A percentile compares a stretch with the other conserved stretches of the same genome.
phyloP scores from a whole-genome alignment of 2,797 vertebrate genomes.

The Amphiprion clarkii region DNA sequence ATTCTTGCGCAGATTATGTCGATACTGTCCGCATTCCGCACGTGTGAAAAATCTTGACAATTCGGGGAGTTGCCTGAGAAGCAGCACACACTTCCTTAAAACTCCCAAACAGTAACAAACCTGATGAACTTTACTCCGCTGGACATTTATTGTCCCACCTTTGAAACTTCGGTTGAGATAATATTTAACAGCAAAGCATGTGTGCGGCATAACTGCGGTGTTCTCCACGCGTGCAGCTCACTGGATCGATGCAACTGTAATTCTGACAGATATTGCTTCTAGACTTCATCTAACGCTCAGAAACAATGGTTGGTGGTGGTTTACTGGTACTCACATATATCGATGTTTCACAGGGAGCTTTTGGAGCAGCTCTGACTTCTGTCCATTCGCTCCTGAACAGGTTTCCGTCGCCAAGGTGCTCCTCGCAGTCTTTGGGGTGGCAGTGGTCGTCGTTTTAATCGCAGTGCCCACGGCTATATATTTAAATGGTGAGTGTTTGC shows the following conservation, averaged over 20 bases:
- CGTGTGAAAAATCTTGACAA: background rate
- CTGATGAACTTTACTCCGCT: constrained; percentile 79
- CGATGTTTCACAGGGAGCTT: background rate
- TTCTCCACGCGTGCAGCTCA: background rate
- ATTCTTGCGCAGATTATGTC: too few species aligned
- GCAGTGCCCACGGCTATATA: constrained; percentile 81
- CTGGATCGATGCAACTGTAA: constrained; percentile 24
- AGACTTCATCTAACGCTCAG: background rate
- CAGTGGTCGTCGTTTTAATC: constrained; percentile 79
- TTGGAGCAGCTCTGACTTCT: constrained; percentile 13
- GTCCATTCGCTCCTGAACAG: constrained; percentile 37
- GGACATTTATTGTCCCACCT: constrained; percentile 72
- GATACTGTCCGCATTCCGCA: too few species aligned
- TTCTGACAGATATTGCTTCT: constrained; percentile 2
- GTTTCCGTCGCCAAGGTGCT: constrained; percentile 76
- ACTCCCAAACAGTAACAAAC: constrained; percentile 7
- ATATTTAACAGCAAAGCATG: constrained; percentile 79
- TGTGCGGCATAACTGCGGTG: constrained; percentile 18
- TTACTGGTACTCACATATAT: constrained; percentile 1
- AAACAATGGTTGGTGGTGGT: constrained; percentile 64
- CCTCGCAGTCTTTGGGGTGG: constrained; percentile 72
- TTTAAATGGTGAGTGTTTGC: constrained; percentile 76
- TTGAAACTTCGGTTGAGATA: constrained; percentile 77
- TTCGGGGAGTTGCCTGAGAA: constrained; percentile 12
- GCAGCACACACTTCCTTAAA: constrained; percentile 52